Evolutionary conservation across 2,888 invertebrate species (phyloP), one percentile per base, ranked within the genome.

Genomic region (Zeuzera pyrina): DNA sequence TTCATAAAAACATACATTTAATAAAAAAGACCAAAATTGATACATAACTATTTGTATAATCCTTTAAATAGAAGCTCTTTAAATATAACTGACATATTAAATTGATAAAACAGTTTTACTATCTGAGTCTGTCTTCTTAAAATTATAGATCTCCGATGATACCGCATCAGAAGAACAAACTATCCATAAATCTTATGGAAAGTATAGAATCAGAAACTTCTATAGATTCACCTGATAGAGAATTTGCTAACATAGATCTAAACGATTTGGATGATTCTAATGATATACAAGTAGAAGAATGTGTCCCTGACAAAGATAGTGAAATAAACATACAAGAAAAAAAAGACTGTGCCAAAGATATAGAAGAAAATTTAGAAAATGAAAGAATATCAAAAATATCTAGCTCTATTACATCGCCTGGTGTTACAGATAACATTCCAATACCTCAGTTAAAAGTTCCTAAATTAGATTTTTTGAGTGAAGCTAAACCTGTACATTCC

Each of bases 151-250:
- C 87, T 56, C 71, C 86, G 59, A 64, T 86, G 84, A 60, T 73
- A 57, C 69, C 73, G 15, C 44, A 65, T 42, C 12, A 7, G 12
- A 79, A 77, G 42, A 83, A 63, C 42, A 84, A 84, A 65, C 77
- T 84, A 41, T 84, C 84, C 6, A 84, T 84, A 16, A 84, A 84
- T 32, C 57, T 84, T 6, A 84, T 84, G 84, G 84, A 84, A 39
- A 84, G 83, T 34, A 83, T 84, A 28, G 84, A 84, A 56, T 84
- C 84, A 0, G 84, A 84, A 57, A 77, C 84, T 0, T 84, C 84
- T 0, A 73, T 81, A 29, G 84, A 83, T 45, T 84, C 84, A 0
- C 83, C 83, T 0, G 84, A 83, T 21, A 64, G 66, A 42, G 84
- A 83, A 43, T 79, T 78, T 22, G 79, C 76, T 0, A 73, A 77